Evolutionary conservation across 2,888 invertebrate species (phyloP), one percentile per base, ranked within the genome.

Genomic region (Apotomis capreana): DNA sequence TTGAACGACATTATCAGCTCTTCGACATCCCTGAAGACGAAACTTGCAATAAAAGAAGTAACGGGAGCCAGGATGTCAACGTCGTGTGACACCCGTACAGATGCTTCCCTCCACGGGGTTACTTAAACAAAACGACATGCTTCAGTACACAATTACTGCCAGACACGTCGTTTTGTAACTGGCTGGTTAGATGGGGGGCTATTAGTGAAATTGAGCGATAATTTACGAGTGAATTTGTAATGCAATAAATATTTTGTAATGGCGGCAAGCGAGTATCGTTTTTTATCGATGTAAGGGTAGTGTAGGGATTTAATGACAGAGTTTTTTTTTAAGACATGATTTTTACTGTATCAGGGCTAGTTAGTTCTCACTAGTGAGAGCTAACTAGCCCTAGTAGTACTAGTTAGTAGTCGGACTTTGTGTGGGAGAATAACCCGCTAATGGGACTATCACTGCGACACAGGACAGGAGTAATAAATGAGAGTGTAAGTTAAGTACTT

Each of bases 11-110:
- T 70, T 70, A 65, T 70, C 64, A 63, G 58, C 49, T 12, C 26
- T 52, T 51, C 46, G 58, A 65, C 59, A 60, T 70, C 65, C 59
- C 59, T 36, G 36, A 49, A 69, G 70, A 70, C 65, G 59, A 44
- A 54, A 65, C 67, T 49, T 58, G 70, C 59, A 70, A 70, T 70
- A 70, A 70, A 70, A 69, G 55, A 69, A 70, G 70, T 60, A 65
- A 64, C 70, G 59, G 44, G 65, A 70, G 13, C 64, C 59, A 46
- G n/a, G 62, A 60, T 65, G 70, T 70, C 70, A 70, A 70, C 64
- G 46, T 65, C 64, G 64, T 59, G 64, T 70, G 70, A 60, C 70
- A 70, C 44, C 70, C 70, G 36, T 52, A 52, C 70, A 52, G 64
- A n/a, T 36, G 70, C 44, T 69, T 54, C 49, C 44, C 44, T 64